These are phyloP conservation scores for Agrochola litura DNA, from an alignment of 2,888 invertebrate species.

Conservation along the genomic window DNA sequence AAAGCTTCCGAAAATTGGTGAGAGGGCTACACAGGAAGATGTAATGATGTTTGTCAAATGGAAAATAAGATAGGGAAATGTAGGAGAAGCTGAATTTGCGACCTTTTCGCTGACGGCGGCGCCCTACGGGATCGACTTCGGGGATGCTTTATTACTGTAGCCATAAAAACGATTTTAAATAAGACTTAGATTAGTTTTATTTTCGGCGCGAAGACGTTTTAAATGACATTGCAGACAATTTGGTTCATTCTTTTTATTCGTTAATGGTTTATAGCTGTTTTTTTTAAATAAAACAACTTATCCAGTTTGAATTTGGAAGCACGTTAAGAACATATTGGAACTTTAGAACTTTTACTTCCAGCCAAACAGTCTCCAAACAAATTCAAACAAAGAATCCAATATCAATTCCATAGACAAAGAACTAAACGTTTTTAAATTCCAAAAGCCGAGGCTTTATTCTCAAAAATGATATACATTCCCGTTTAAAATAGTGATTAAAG, in stretches of 20 bases:
- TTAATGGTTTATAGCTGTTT: conserved; percentile 7
- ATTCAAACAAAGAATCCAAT: conserved; percentile 50
- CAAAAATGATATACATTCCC: conserved; percentile 71
- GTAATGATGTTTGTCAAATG: conserved; percentile 91
- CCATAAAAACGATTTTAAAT: conserved; percentile 67
- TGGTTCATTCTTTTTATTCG: conserved; percentile 13
- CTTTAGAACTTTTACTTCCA: neutral
- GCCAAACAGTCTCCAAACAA: neutral
- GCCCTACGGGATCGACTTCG: conserved; percentile 63
- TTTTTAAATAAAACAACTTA: neutral
- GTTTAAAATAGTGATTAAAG: conserved; percentile 71
- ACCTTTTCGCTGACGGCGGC: conserved; percentile 83
- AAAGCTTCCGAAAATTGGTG: conserved; percentile 82
- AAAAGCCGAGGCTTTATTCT: conserved; percentile 50
- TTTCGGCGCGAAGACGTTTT: conserved; percentile 44
- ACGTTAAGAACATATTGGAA: neutral
- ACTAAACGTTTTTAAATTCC: conserved; percentile 48
- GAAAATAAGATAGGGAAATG: conserved; percentile 91
- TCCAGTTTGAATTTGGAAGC: conserved; percentile 17
- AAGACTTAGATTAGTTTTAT: conserved; percentile 65
- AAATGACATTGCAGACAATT: conserved; percentile 45
- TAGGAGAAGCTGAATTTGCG: conserved; percentile 84
- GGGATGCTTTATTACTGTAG: conserved; percentile 65
- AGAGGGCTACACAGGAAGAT: conserved; percentile 86
- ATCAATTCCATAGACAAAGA: conserved; percentile 53